Base-by-base conservation (phyloP, 2,888 invertebrate species). In the Megaustenia siamemsis region DNA sequence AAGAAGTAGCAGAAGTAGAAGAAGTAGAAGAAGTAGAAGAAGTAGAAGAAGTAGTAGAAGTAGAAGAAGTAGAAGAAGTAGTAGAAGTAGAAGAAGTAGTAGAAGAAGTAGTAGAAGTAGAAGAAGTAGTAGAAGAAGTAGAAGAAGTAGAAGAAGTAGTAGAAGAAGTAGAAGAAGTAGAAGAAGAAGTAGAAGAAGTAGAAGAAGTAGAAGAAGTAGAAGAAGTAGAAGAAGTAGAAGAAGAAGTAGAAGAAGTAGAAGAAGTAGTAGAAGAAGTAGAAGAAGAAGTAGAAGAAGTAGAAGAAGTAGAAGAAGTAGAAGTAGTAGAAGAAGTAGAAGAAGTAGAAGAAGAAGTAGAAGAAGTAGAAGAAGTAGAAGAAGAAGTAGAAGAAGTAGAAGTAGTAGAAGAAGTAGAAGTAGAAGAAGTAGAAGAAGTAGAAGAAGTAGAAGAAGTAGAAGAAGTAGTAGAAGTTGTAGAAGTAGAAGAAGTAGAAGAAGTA, bases 91-190 rank as follows among this genome's bases (percentile, higher is more conserved):
- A 63, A 56, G 40, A 56, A 40, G 43, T 63, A 63, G 40, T 35
- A 40, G 43, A 63, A 63, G 63, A 63, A 60, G 43, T 32, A 60
- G 40, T 60, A 79, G 66, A 40, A 56, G 40, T 60, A 79, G 66
- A 63, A 60, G 40, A 43, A 38, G 35, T 21, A n/a, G 38, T 24
- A n/a, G 21, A 38, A 28, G 32, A 35, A 38, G 28, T n/a, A 60
- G 32, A 66, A 43, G 40, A 21, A 45, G 10, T 4, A 21, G 68
- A 63, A 43, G 10, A 38, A n/a, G 66, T 35, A 66, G 35, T n/a
- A n/a, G 43, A 35, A 40, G 35, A 40, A 10, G 28, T n/a, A 28
- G 12, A 38, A 21, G 43, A n/a, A 45, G 12, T 24, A 24, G 79
- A 35, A 38, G 28, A 49, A 28, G 38, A 60, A n/a, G 53, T 8